A percentile compares a stretch with the other conserved stretches of the same genome.
Evolutionary conservation across 2,797 vertebrate species (phyloP).

Genomic region (Mastacembelus armatus): DNA sequence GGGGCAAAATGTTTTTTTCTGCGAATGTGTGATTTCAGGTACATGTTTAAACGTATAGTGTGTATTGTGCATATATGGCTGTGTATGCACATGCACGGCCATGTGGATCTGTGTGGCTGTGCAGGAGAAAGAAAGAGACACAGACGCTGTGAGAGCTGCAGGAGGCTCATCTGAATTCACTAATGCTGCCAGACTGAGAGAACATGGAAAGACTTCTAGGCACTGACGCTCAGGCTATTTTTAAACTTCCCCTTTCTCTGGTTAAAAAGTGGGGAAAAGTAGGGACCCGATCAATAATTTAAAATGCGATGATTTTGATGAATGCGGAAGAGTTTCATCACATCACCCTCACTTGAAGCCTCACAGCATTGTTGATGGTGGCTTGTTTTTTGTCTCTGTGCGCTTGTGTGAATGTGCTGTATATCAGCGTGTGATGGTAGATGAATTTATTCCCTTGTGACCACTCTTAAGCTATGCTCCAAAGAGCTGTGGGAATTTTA

Average conservation of each 20-base stretch:
- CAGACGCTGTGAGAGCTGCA: slow-evolving; percentile 63
- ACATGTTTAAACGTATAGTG: slow-evolving; percentile 44
- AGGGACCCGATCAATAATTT: slow-evolving; percentile 79
- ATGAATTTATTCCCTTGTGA: slow-evolving; percentile 54
- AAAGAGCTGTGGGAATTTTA: slow-evolving; percentile 54
- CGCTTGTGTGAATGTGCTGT: slow-evolving; percentile 17
- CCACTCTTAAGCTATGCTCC: slow-evolving; percentile 28
- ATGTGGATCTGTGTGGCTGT: slow-evolving; percentile 32
- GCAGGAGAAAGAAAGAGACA: slow-evolving; percentile 43
- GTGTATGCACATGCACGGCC: slow-evolving; percentile 3
- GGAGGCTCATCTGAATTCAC: slow-evolving; percentile 77
- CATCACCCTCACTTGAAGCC: slow-evolving; percentile 49
- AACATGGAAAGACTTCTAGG: slow-evolving; percentile 78
- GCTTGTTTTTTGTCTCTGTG: slow-evolving; percentile 11
- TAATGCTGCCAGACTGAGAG: slow-evolving; percentile 71
- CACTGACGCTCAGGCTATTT: slow-evolving; percentile 72
- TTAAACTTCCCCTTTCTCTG: slow-evolving; percentile 68
- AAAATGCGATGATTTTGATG: slow-evolving; percentile 73
- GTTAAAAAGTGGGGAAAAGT: slow-evolving; percentile 60
- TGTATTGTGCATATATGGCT: slow-evolving; percentile 14
- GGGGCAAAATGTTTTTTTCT: slow-evolving; percentile 28
- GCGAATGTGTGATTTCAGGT: slow-evolving; percentile 37
- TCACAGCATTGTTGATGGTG: slow-evolving; percentile 42
- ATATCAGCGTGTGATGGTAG: slow-evolving; percentile 25
- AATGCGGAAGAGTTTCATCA: slow-evolving; percentile 67